Base-by-base conservation (phyloP, 2,888 invertebrate species). In the Megamerina dolium region DNA sequence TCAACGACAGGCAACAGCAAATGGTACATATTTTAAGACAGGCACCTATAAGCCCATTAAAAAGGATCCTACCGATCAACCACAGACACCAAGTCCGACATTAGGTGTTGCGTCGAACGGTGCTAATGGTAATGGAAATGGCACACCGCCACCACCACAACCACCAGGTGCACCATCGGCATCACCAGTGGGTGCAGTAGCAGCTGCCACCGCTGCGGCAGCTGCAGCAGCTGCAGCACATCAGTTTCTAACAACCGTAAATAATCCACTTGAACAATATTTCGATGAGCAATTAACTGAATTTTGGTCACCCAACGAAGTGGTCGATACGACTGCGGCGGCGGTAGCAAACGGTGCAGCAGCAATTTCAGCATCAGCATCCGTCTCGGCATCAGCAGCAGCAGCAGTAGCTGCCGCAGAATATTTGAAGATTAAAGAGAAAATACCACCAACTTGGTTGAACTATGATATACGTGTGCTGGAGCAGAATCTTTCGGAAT, bases 11-110 rank as follows among this genome's bases (percentile, higher is more conserved):
- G 56, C 57, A 3, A 59, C 57, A 0, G 61, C 59, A 1, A 68
- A 66, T 54, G 72, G 71, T 1, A 66, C 68, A 0, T 71, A 71
- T 37, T 56, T 72, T 8, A 70, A 68, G 30, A 68, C 71, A 2
- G 71, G 72, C 30, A 66, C 69, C 13, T 71, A 71, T 49, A 65
- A 64, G 46, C 70, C 71, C 1, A 58, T 69, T 6, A 59, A 61
- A 41, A 66, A 63, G 41, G 61, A 65, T 21, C 19, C 26, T 1
- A 34, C 49, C 8, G 4, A 46, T 10, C 43, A 49, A 2, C 45
- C 42, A 6, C 44, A 37, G 16, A n/a, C n/a, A n/a, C n/a, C n/a
- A n/a, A n/a, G n/a, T 10, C 31, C n/a, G n/a, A n/a, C n/a, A n/a
- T n/a, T n/a, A n/a, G n/a, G n/a, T n/a, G n/a, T n/a, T n/a, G n/a